Evolutionary conservation across 53 echinoderm and acorn worm species (phyloP), one percentile per base, ranked within the genome.

Genomic region (Patiria pectinifera): DNA sequence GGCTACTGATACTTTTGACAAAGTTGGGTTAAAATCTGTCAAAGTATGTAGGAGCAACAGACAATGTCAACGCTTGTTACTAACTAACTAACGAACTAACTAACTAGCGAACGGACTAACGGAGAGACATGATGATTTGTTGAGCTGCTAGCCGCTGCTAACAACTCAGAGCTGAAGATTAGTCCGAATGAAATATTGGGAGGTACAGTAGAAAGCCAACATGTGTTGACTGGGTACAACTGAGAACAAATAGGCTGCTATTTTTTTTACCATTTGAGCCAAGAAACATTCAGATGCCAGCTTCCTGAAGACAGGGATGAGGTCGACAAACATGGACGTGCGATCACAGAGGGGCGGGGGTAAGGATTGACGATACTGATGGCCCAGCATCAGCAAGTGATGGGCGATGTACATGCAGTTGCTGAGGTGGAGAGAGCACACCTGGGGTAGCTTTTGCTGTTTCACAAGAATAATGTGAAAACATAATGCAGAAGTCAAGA

Each of bases 371-470:
- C 91, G 91, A 91, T 96, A 99, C 84, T 95, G 96, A 85, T 97
- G 97, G n/a, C 95, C 97, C 10, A 99, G 72, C 4, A 96, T 97
- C 82, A 95, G 76, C 49, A 99, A 87, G 19, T 96, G 94, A 87
- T 97, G 99, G n/a, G 93, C 87, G 61, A 99, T 93, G 91, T 95
- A 99, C 97, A 99, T 97, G 82, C 99, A 97, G 93, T 99, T 97
- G 82, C 97, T 97, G 93, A 97, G 99, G 89, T 97, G 96, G 15
- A 99, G 93, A 6, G 97, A 97, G 11, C 96, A 92, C n/a, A 95
- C 95, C 72, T 96, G 97, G 21, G 99, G 97, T 12, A 99, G 92
- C 59, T 98, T 91, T 44, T 62, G 46, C 96, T 96, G 91, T 59
- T 22, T 48, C n/a, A 79, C 8, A 63, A 80, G 61, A 21, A 15